Conservation (phyloP, 1,140 invertebrate species). For the Zelostemma sp. region DNA sequence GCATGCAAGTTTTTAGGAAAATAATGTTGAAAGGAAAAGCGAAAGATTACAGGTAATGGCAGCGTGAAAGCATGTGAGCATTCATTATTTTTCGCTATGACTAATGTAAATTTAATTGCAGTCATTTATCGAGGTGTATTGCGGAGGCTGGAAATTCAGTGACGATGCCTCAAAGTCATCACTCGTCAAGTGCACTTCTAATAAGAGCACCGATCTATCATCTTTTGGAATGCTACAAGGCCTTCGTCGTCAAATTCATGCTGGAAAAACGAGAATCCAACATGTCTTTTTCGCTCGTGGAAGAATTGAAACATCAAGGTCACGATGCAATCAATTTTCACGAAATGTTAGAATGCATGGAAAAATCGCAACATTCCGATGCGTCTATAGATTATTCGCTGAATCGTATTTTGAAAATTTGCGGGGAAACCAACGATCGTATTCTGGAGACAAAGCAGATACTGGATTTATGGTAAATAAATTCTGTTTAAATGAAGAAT, state of each 20-base stretch:
- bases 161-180: constrained; percentile 16
- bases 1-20: constrained; percentile 58
- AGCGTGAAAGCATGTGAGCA: too few species aligned
- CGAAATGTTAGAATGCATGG: background rate
- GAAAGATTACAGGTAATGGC: constrained; percentile 49
- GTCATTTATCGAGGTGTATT: constrained; percentile 50
- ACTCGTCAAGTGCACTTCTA: constrained; percentile 20
- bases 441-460: constrained; percentile 13
- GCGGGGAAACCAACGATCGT: constrained; percentile 20
- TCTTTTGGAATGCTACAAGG: constrained; percentile 29
- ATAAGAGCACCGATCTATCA: constrained; percentile 28
- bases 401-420: constrained; percentile 5
- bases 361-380: background rate
- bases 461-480: constrained; percentile 29
- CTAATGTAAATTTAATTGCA: constrained; percentile 28
- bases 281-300: background rate
- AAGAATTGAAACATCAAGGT: constrained; percentile 17
- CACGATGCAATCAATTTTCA: background rate
- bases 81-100: constrained; percentile 2
- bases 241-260: constrained; percentile 12
- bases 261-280: constrained; percentile 12
- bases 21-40: constrained; percentile 50
- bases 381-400: background rate
- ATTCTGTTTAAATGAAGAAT: constrained; percentile 3
- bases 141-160: constrained; percentile 35